Evolutionary conservation across 1,140 invertebrate genomes (phyloP), one percentile per base, ranked within the genome.

Genomic region (Drosophila grimshawi): DNA sequence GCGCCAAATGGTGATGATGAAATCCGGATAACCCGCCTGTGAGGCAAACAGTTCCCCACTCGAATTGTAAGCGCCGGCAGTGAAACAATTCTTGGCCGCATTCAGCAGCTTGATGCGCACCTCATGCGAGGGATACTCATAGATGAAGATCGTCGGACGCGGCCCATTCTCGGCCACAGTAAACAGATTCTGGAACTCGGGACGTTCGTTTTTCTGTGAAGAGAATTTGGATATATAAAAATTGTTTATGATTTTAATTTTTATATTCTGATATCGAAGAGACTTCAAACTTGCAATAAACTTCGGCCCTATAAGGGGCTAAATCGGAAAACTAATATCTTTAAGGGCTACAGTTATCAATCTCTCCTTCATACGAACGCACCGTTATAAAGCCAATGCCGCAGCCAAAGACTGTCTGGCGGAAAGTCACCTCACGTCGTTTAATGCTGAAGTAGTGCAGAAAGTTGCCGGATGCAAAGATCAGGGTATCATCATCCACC

Each of bases 101-200:
- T 95, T 94, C 65, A 94, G 93, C 33, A 98, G 93, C 43, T 96
- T 94, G 4, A 95, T 94, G 43, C 96, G 93, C 5, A 97, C 94
- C 64, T 96, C 93, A 91, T 97, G 94, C 48, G 94, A 94, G 0
- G 97, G 97, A 95, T 96, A 98, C 57, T 95, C 95, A 86, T 97
- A 98, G 32, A 98, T 94, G 29, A 97, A 94, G 72, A 98, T 96
- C 32, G 95, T 93, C 0, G 97, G 97, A 39, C 95, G 95, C 77
- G 96, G 95, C 8, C 94, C 96, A 86, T 97, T 97, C 93, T 98
- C 97, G 7, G 94, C 97, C n/a, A 98, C 94, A 8, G 97, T 97
- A 82, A 98, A 95, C 68, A 96, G 95, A 64, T 95, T 92, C 64
- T 94, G 92, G 56, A 92, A 94, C 37, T 94, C 94, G 69, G 93